These are phyloP conservation scores for Lasioglossum calceatum DNA, from an alignment of 2,888 invertebrate species.

Conservation along the genomic window DNA sequence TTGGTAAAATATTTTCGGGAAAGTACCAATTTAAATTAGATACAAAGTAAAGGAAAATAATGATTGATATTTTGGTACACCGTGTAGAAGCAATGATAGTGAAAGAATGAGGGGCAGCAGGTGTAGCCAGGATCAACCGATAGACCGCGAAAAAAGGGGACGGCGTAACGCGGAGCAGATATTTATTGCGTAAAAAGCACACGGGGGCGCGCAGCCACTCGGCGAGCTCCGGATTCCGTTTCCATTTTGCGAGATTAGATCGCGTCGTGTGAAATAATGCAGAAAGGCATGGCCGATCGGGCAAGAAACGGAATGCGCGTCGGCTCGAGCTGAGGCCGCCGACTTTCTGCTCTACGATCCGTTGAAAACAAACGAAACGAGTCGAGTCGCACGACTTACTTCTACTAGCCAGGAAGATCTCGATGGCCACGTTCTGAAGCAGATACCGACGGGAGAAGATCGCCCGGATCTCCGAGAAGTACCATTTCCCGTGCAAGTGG, in stretches of 20 bases:
- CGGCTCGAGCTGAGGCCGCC: conserved; percentile 26
- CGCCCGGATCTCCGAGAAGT: conserved; percentile 99
- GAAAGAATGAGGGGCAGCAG: conserved; percentile 45
- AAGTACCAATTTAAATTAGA: no score
- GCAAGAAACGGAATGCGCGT: conserved; percentile 77
- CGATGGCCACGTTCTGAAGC: conserved; percentile 98
- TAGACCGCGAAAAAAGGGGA: conserved; percentile 75
- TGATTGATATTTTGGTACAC: background rate
- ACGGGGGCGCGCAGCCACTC: conserved; percentile 74
- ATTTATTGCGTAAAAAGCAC: conserved; percentile 81
- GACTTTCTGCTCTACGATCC: conserved; percentile 4
- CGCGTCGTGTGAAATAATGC: conserved; percentile 78
- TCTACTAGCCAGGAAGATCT: conserved; percentile 99
- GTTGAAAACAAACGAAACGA: conserved; percentile 48
- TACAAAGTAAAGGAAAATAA: background rate
- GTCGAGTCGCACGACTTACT: conserved; percentile 89
- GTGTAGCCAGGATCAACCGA: conserved; percentile 70
- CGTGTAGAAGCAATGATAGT: background rate
- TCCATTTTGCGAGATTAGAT: conserved; percentile 72
- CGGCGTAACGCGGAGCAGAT: conserved; percentile 77
- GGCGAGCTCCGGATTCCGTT: conserved; percentile 77
- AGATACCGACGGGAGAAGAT: conserved; percentile 98
- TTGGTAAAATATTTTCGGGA: no score
- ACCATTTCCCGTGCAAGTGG: conserved; percentile 99
- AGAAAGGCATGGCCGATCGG: conserved; percentile 60